Conservation (phyloP, 2,113 vertebrate genomes). For the Chloebia gouldiae region DNA sequence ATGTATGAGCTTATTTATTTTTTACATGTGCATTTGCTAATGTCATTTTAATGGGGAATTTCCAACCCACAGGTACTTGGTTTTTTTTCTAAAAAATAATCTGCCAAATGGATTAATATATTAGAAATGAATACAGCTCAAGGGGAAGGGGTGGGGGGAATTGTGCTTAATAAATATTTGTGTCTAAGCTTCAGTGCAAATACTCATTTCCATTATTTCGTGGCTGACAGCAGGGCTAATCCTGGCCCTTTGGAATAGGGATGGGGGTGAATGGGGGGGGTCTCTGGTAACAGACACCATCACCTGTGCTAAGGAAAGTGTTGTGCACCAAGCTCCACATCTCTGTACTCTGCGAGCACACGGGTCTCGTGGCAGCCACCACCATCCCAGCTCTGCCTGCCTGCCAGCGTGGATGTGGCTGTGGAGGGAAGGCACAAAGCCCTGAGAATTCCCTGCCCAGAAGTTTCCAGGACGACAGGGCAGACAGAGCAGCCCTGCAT, state of each 20-base stretch:
- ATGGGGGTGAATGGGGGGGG: accelerated
- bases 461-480: not conserved
- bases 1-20: slow-evolving; percentile 74
- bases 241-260: not conserved
- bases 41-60: slow-evolving; percentile 52
- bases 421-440: not conserved
- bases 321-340: not conserved
- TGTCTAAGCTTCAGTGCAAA: not conserved
- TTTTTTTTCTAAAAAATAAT: slow-evolving; percentile 58
- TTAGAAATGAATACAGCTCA: not conserved
- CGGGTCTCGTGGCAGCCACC: not conserved
- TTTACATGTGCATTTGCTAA: slow-evolving; percentile 63
- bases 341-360: accelerated
- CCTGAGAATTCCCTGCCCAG: not conserved
- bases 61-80: slow-evolving; percentile 63
- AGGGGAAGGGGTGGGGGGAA: not conserved
- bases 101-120: slow-evolving; percentile 67
- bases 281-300: not conserved
- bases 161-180: slow-evolving; percentile 72
- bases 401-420: not conserved
- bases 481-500: not conserved
- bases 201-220: not conserved
- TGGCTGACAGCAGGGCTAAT: not conserved
- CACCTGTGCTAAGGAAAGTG: accelerated
- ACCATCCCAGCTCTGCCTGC: not conserved